Evolutionary conservation across 1,140 invertebrate species (phyloP).

Genomic region (Drosophila malerkotliana): DNA sequence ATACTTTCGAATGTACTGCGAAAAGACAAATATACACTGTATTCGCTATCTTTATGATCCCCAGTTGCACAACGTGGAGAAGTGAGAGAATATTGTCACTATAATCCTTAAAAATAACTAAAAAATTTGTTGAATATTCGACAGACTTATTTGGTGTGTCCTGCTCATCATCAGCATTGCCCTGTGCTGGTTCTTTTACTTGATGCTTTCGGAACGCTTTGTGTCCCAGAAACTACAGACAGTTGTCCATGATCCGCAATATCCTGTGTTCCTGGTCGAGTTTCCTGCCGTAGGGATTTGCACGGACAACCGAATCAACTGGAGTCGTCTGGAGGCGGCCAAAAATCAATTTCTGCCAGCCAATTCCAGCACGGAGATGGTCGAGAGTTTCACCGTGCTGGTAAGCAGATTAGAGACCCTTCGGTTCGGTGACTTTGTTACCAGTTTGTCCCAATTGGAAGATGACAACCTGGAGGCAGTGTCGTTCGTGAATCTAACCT

Average conservation of each 20-base stretch:
- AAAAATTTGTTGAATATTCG: neutral
- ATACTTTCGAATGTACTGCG: conserved; percentile 70
- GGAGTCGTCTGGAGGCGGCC: conserved; percentile 65
- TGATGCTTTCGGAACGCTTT: conserved; percentile 65
- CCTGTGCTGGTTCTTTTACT: conserved; percentile 55
- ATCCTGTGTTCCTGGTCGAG: conserved; percentile 87
- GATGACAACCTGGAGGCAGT: conserved; percentile 64
- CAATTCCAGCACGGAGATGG: conserved; percentile 47
- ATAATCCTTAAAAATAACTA: neutral
- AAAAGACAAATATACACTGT: conserved; percentile 73
- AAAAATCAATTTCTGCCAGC: conserved; percentile 60
- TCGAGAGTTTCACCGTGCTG: conserved; percentile 41
- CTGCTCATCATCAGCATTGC: conserved; percentile 56
- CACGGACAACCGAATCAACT: conserved; percentile 85
- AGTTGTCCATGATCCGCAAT: conserved; percentile 88
- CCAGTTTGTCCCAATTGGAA: conserved; percentile 46
- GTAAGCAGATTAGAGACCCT: conserved; percentile 56
- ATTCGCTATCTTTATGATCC: conserved; percentile 73
- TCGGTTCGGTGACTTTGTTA: conserved; percentile 52
- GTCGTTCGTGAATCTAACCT: conserved; percentile 52
- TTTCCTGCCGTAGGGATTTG: conserved; percentile 89
- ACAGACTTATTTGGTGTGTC: conserved; percentile 62
- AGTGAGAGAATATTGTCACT: conserved; percentile 20
- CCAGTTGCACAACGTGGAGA: conserved; percentile 63
- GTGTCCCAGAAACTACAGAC: conserved; percentile 73